Evolutionary conservation across 2,113 vertebrate genomes (phyloP), one percentile per base, ranked within the genome.

Genomic region (Nothobranchius kuhntae): DNA sequence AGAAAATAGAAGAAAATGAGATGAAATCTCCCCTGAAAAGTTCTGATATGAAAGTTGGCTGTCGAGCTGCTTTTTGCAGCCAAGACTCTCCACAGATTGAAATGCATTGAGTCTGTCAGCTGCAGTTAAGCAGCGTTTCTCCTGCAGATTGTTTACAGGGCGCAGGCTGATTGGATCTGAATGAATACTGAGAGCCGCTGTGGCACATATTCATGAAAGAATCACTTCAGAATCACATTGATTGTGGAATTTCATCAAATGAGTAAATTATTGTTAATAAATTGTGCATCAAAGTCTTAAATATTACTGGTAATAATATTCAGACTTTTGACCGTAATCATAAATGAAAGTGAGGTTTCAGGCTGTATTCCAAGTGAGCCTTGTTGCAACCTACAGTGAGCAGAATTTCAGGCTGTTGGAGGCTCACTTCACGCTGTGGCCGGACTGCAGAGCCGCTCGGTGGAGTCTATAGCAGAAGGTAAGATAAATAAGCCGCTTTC

Each of bases 31-130:
- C 71, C 65, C 64, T 68, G 47, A 58, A 75, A 74, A 3, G 51
- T 86, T 85, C 61, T 89, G 79, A 83, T 85, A 70, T 74, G 68
- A 74, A 64, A 69, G 72, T 87, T 92, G 90, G 91, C 89, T 74
- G 13, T 2, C 14, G 56, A 69, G 52, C 11, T 30, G 57, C 44
- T 56, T 88, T 73, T 82, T 59, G 36, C 80, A 82, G 90, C 89
- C 89, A 91, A 76, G 54, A 69, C 56, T 80, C 58, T 47, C 40
- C 30, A 13, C 74, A 70, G 53, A 80, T 81, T 81, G 75, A 88
- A 87, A 85, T 65, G 36, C 71, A 53, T 51, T 74, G 77, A 77
- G 65, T 86, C 68, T 68, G 71, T 80, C 73, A 82, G 66, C 44
- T 73, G 48, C 57, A 55, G 62, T 15, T 9, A 68, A 65, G 58